Percentiles rank a stretch among this genome's conserved stretches.
phyloP scores from a whole-genome alignment of 2,797 vertebrate species.

The Mallotus villosus region DNA sequence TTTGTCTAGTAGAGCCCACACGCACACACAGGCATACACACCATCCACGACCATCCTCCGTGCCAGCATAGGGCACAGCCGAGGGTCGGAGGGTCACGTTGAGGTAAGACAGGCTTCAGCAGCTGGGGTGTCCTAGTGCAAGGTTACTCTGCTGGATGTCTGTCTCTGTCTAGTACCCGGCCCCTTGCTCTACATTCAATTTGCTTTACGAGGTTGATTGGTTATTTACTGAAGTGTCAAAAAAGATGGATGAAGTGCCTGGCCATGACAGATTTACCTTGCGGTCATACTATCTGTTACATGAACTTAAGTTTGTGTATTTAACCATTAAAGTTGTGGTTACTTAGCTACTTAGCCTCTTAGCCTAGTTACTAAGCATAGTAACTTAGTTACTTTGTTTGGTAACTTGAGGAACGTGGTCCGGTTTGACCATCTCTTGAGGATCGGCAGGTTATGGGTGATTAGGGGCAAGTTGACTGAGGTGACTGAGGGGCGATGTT shows the following conservation, averaged over 20 bases:
- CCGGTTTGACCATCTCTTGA: not conserved
- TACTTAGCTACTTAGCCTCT: too few species aligned
- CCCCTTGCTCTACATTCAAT: not conserved
- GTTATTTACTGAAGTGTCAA: not conserved
- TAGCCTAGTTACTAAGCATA: too few species aligned
- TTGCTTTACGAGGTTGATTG: not conserved
- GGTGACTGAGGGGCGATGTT: conserved; percentile 33
- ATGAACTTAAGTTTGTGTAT: too few species aligned
- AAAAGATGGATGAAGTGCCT: conserved; percentile 16
- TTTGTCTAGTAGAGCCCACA: conserved; percentile 3
- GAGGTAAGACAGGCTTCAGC: not conserved
- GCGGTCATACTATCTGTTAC: too few species aligned
- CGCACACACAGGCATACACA: too few species aligned
- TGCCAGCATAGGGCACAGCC: not conserved
- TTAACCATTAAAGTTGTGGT: too few species aligned
- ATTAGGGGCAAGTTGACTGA: conserved; percentile 11
- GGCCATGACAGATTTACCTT: too few species aligned
- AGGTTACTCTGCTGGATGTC: not conserved
- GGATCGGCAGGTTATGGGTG: conserved; percentile 12
- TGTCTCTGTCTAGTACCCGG: not conserved
- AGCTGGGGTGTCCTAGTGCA: not conserved
- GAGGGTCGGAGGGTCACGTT: conserved; percentile 3
- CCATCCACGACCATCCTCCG: not conserved
- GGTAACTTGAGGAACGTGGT: too few species aligned
- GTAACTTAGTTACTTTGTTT: too few species aligned